Base-by-base conservation (phyloP, 2,888 invertebrate species). In the Melanostoma mellinum region DNA sequence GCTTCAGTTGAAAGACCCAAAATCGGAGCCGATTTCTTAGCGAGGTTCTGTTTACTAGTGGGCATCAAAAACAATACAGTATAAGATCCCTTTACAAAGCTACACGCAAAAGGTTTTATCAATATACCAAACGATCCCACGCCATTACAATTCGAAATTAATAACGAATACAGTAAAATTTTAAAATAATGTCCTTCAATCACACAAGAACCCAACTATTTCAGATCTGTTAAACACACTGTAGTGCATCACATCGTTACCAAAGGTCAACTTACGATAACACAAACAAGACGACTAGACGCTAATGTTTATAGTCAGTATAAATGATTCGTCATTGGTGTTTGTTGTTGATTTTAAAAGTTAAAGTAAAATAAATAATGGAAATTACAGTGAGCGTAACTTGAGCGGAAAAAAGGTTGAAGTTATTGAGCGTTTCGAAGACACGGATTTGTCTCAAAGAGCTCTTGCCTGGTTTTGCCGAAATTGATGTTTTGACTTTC, bases 11-110 rank as follows among this genome's bases (percentile, higher is more conserved):
- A 48, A 2, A 55, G 44, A 6, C 42, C 65, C 8, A 61, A 77
- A 33, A 55, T 65, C 10, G 75, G 67, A 3, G 63, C 72, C 4
- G 72, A 81, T 10, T 81, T 81, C n/a, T 38, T 81, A 6, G 55
- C 58, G 5, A 71, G 65, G 46, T 71, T 65, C 20, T 48, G 56
- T 35, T 10, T 80, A 2, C 32, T 80, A 6, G 61, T 73, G 4
- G 76, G 72, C 38, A n/a, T 67, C 4, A 5, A 72, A 33, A 72
- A 72, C 1, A 61, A 61, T 53, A 36, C 36, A 38, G 2, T 53
- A 10, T 6, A 35, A 53, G 53, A 53, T 36, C 53, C n/a, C 0
- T 10, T 10, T 35, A 44, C 30, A 6, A 44, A 60, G 6, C n/a
- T 44, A 6, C n/a, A 42, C 6, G n/a, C n/a, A 40, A 38, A 55